Base-by-base conservation (phyloP, 2,797 vertebrate genomes). In the Hyperoplus immaculatus region DNA sequence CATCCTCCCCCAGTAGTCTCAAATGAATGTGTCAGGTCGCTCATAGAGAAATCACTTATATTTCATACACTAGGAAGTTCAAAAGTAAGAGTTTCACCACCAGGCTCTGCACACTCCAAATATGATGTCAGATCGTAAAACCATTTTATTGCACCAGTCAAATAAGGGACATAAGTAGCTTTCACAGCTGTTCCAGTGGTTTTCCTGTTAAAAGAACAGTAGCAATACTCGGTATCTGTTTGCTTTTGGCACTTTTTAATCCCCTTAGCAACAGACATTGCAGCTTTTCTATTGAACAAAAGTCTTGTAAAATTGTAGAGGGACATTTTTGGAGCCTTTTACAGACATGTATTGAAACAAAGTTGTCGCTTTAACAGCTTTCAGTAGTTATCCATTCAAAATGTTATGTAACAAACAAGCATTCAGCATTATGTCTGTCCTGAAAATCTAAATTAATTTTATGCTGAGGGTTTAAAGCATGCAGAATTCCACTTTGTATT, bases 81-180 rank as follows among this genome's bases (percentile, higher is more conserved):
- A 74, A 69, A 67, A 74, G 78, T 65, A 73, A 66, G 74, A 71
- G 56, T 74, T 84, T 87, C 55, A 68, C 75, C 69, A 73, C 74
- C 64, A 77, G 73, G 51, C 75, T 74, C 45, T 60, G 38, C 85
- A 81, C 78, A 71, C 77, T 90, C 89, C 85, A 89, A 90, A 87
- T 82, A 91, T 90, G 88, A 92, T 88, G 88, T 91, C 81, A 90
- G 87, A 75, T 85, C 68, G 6, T 91, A 89, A 89, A 93, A 86
- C 38, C 0, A 43, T 85, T 91, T 91, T 86, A 92, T 72, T 89
- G 70, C 69, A 51, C 61, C 78, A 86, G 87, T 87, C 81, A 82
- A 86, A 82, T 76, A 76, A 77, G 59, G 71, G 72, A 75, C 55
- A 78, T 63, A 69, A 88, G 87, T 72, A 78, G 75, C 82, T 88